These are phyloP conservation scores for Aldrovandia affinis DNA, from an alignment of 2,797 vertebrate species.

Conservation along the genomic window DNA sequence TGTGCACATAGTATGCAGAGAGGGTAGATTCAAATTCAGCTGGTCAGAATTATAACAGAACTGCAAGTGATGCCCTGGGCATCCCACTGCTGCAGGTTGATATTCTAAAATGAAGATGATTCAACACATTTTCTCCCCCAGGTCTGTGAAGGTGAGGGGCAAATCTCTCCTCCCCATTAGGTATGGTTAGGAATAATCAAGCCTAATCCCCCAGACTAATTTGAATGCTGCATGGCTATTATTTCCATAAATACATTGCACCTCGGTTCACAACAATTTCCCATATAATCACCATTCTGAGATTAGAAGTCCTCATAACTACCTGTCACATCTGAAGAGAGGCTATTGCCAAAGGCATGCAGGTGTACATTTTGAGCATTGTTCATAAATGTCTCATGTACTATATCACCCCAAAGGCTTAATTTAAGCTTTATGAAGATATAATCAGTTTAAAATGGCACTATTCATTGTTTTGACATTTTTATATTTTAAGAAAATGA, in stretches of 20 bases:
- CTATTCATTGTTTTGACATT: too few species aligned
- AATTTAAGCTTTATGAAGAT: not conserved
- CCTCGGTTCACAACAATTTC: not conserved
- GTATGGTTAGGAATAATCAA: constrained; percentile 1
- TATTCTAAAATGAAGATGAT: not conserved
- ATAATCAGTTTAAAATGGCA: too few species aligned
- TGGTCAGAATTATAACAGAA: constrained; percentile 6
- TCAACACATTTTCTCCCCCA: not conserved
- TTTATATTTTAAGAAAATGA: too few species aligned
- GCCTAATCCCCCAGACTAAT: not conserved
- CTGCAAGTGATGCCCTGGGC: not conserved
- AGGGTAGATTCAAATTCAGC: not conserved
- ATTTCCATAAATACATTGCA: constrained; percentile 3
- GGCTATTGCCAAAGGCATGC: not conserved
- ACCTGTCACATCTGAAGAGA: not conserved
- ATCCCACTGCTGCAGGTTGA: not conserved
- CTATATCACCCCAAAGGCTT: not conserved
- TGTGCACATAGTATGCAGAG: not conserved
- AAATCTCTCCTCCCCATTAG: not conserved
- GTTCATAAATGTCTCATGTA: not conserved
- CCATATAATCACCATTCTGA: not conserved
- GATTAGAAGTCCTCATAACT: not conserved
- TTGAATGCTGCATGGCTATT: not conserved
- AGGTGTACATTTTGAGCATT: not conserved
- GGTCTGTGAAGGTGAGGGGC: not conserved